Evolutionary conservation across 53 echinoderm and acorn worm species (phyloP).

Genomic region (Pentamera pediparva): DNA sequence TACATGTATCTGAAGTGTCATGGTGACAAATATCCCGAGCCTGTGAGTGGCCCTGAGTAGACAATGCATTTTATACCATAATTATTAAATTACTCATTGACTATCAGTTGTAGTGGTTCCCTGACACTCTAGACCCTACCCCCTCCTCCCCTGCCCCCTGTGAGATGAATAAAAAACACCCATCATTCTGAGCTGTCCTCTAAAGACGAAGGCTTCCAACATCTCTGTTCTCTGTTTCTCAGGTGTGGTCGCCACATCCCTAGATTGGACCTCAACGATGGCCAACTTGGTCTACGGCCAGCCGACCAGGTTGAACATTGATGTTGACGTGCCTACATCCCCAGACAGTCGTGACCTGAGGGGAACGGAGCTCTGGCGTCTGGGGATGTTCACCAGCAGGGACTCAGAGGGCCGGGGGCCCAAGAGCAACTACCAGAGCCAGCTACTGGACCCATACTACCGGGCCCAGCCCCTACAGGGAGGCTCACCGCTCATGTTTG

Average conservation of each 20-base stretch:
- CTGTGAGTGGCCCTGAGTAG: too few species aligned
- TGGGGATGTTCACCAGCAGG: constrained; percentile 63
- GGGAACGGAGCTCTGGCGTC: constrained; percentile 67
- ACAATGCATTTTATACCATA: too few species aligned
- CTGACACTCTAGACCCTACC: too few species aligned
- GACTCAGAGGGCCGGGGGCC: constrained; percentile 57
- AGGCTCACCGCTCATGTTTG: constrained; percentile 42
- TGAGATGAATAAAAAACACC: too few species aligned
- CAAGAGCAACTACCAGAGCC: constrained; percentile 49
- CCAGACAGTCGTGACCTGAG: constrained; percentile 59
- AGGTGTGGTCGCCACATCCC: constrained; percentile 59
- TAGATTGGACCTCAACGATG: constrained; percentile 56
- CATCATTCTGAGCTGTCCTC: too few species aligned
- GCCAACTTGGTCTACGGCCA: constrained; percentile 48
- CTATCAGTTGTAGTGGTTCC: too few species aligned
- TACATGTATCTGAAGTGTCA: too few species aligned
- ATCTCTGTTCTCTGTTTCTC: not conserved
- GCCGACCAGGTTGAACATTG: constrained; percentile 56
- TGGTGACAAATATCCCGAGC: too few species aligned
- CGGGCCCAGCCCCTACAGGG: constrained; percentile 58
- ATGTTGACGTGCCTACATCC: constrained; percentile 57
- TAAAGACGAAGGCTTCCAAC: not conserved
- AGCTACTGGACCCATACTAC: constrained; percentile 60
- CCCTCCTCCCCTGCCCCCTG: too few species aligned
- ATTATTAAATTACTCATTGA: too few species aligned